A percentile compares a stretch with the other conserved stretches of the same genome.
These are phyloP conservation scores for Pristionchus exspectatus DNA, from an alignment of 2,888 invertebrate genomes.

Conservation along the genomic window DNA sequence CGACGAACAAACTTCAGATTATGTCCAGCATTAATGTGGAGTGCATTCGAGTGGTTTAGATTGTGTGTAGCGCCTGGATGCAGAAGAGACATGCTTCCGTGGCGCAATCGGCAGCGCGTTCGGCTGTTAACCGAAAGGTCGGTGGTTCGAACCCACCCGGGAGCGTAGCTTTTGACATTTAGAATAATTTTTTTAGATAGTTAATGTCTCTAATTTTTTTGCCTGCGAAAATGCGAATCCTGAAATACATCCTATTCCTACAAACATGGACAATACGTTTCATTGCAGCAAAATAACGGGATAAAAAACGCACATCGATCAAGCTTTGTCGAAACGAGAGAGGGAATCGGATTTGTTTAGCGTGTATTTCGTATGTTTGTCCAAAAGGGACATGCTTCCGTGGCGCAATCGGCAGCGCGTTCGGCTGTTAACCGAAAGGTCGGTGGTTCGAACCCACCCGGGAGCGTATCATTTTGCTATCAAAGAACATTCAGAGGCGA, in stretches of 20 bases:
- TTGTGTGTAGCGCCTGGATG: too few relatives aligned
- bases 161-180: slow-evolving; percentile 1
- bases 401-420: slow-evolving; percentile 73
- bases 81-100: slow-evolving; percentile 58
- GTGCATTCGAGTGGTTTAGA: background rate
- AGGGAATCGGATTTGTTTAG: too few relatives aligned
- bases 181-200: too few relatives aligned
- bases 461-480: slow-evolving; percentile 33
- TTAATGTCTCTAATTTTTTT: too few relatives aligned
- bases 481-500: too few relatives aligned
- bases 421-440: slow-evolving; percentile 78
- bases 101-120: slow-evolving; percentile 65
- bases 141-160: slow-evolving; percentile 87
- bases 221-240: too few relatives aligned
- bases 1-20: background rate
- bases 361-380: too few relatives aligned
- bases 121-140: slow-evolving; percentile 73
- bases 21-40: background rate
- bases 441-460: slow-evolving; percentile 75
- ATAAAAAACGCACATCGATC: too few relatives aligned
- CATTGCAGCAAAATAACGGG: too few relatives aligned
- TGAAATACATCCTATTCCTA: too few relatives aligned
- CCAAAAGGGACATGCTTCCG: slow-evolving; percentile 63
- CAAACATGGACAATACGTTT: too few relatives aligned
- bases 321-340: too few relatives aligned